Percentiles rank a stretch among this genome's conserved stretches.
Evolutionary conservation across 2,888 invertebrate species (phyloP).

Genomic region (Gortyna flavago): DNA sequence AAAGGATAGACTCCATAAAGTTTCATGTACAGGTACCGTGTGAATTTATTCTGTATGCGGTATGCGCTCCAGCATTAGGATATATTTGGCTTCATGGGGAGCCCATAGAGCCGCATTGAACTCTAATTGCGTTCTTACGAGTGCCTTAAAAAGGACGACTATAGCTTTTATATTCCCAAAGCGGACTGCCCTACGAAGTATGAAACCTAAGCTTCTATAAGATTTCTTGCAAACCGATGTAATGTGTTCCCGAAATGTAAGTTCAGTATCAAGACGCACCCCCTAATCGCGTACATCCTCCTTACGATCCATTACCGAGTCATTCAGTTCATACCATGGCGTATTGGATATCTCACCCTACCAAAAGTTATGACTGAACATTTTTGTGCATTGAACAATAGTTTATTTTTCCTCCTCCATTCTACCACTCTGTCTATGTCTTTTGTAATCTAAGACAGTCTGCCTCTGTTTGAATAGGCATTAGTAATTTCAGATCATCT

Average conservation of each 20-base stretch:
- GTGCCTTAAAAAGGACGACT: background rate
- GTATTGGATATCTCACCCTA: background rate
- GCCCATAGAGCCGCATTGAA: background rate
- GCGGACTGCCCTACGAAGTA: background rate
- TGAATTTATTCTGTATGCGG: no score
- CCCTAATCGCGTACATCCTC: background rate
- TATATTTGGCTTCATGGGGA: background rate
- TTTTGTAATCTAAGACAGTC: no score
- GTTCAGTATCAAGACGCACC: background rate
- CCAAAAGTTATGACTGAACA: slow-evolving; percentile 4
- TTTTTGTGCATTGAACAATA: background rate
- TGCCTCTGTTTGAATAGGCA: background rate
- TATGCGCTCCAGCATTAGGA: no score
- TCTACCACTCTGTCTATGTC: background rate
- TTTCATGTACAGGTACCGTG: no score
- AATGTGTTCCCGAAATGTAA: slow-evolving; percentile 2
- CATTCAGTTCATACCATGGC: background rate
- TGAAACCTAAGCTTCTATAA: background rate
- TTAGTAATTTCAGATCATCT: background rate
- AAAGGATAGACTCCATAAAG: no score
- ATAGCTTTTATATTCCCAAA: no score
- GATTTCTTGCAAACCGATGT: background rate
- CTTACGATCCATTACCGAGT: background rate
- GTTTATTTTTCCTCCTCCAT: background rate
- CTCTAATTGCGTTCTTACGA: background rate